These are phyloP conservation scores for Coregonus suidteri DNA, from an alignment of 2,797 vertebrate species.

Conservation along the genomic window DNA sequence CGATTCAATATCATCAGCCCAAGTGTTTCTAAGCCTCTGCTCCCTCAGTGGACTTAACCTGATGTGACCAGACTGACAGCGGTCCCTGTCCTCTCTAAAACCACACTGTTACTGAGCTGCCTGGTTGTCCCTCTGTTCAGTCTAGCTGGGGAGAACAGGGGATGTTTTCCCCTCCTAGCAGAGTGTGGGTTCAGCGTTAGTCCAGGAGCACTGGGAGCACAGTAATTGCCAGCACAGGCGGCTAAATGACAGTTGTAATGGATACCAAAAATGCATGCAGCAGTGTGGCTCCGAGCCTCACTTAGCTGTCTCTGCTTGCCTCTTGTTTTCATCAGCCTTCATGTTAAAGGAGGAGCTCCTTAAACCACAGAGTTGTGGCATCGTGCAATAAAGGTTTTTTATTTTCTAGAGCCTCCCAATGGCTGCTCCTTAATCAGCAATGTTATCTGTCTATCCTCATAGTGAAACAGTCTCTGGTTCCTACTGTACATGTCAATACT, in stretches of 20 bases:
- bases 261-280: slow-evolving; percentile 7
- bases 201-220: not conserved
- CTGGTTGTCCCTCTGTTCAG: too few species aligned
- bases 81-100: too few species aligned
- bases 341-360: slow-evolving; percentile 51
- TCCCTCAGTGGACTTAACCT: not conserved
- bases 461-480: not conserved
- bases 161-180: not conserved
- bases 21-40: not conserved
- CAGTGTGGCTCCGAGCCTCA: not conserved
- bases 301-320: slow-evolving; percentile 21
- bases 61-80: not conserved
- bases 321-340: slow-evolving; percentile 46
- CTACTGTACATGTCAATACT: not conserved
- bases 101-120: too few species aligned
- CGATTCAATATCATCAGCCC: not conserved
- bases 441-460: not conserved
- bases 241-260: slow-evolving; percentile 15
- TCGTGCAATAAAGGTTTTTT: slow-evolving; percentile 59
- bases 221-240: slow-evolving; percentile 3
- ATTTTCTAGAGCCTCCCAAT: slow-evolving; percentile 59
- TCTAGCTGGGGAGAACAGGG: too few species aligned
- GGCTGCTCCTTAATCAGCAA: slow-evolving; percentile 28
- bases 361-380: slow-evolving; percentile 62
- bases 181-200: slow-evolving; percentile 3